Conservation (phyloP, 2,888 invertebrate genomes). For the Drosophila planitibia region DNA sequence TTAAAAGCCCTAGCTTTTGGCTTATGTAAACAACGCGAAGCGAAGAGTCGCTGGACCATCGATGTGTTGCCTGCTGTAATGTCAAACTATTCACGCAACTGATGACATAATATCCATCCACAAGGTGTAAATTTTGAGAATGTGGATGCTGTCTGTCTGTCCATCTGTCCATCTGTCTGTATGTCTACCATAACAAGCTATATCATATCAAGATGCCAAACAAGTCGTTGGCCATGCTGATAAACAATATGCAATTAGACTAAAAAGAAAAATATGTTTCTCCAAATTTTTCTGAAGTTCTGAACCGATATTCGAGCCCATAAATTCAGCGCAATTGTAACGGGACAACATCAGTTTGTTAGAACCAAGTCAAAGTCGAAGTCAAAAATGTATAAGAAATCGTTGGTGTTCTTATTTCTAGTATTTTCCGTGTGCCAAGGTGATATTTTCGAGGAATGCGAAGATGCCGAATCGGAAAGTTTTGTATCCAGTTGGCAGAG, state of each 20-base stretch:
- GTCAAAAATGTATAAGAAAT: constrained; percentile 54
- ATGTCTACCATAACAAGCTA: constrained; percentile 1
- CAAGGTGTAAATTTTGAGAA: constrained; percentile 4
- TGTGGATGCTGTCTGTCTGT: constrained; percentile 6
- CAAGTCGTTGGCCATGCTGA: constrained; percentile 38
- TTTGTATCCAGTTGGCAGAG: constrained; percentile 74
- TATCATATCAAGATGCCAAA: constrained; percentile 4
- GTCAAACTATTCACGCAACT: constrained; percentile 39
- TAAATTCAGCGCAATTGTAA: constrained; percentile 48
- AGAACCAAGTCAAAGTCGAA: constrained; percentile 27
- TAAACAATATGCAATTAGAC: constrained; percentile 62
- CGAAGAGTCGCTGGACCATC: constrained; percentile 44
- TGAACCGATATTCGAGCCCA: constrained; percentile 30
- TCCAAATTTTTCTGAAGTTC: constrained; percentile 9
- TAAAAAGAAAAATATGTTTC: constrained; percentile 70
- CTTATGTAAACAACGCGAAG: constrained; percentile 67
- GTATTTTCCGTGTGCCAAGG: constrained; percentile 2
- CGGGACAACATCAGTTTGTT: constrained; percentile 48
- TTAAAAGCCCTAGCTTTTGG: constrained; percentile 45
- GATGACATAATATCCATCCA: constrained; percentile 59
- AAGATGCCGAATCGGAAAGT: constrained; percentile 48
- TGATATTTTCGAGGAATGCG: constrained; percentile 72
- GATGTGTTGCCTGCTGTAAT: constrained; percentile 53
- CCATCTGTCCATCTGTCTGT: neutral
- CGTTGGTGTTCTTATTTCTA: constrained; percentile 19